A percentile compares a stretch with the other conserved stretches of the same genome.
Evolutionary conservation across 2,797 vertebrate genomes (phyloP).

Genomic region (Melanotaenia nigrans): DNA sequence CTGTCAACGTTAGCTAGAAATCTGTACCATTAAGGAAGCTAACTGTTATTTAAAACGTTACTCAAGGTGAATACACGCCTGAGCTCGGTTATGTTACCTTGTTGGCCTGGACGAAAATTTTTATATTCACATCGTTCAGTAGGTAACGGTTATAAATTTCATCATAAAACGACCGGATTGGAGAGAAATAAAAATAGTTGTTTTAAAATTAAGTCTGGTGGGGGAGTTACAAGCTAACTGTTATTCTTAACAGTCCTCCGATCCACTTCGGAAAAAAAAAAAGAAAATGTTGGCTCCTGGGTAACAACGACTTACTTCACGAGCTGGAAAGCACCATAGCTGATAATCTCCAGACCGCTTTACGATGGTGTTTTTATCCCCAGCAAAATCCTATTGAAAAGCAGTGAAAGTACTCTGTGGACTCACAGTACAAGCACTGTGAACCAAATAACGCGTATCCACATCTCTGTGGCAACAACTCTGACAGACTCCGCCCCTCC

Average conservation of each 20-base stretch:
- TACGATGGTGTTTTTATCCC: constrained; percentile 8
- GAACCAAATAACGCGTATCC: constrained; percentile 58
- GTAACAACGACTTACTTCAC: constrained; percentile 37
- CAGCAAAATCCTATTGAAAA: not conserved
- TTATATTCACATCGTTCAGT: not conserved
- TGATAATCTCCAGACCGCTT: not conserved
- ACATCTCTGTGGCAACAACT: constrained; percentile 70
- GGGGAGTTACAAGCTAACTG: constrained; percentile 24
- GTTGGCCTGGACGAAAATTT: not conserved
- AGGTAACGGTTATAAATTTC: rapidly evolving
- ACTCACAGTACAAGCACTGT: constrained; percentile 34
- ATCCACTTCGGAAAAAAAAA: not conserved
- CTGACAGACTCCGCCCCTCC: constrained; percentile 31
- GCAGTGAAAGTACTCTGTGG: constrained; percentile 42
- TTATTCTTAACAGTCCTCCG: not conserved
- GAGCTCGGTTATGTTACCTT: not conserved
- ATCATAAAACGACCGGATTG: not conserved
- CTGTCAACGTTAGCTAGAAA: not conserved
- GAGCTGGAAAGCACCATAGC: constrained; percentile 21
- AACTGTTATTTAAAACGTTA: not conserved
- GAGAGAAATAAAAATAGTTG: not conserved
- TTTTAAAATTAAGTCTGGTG: constrained; percentile 12
- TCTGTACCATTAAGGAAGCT: not conserved
- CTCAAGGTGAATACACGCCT: not conserved
- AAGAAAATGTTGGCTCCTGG: not conserved